Conservation (phyloP, 2,888 invertebrate genomes). For the Dascillus cervinus region DNA sequence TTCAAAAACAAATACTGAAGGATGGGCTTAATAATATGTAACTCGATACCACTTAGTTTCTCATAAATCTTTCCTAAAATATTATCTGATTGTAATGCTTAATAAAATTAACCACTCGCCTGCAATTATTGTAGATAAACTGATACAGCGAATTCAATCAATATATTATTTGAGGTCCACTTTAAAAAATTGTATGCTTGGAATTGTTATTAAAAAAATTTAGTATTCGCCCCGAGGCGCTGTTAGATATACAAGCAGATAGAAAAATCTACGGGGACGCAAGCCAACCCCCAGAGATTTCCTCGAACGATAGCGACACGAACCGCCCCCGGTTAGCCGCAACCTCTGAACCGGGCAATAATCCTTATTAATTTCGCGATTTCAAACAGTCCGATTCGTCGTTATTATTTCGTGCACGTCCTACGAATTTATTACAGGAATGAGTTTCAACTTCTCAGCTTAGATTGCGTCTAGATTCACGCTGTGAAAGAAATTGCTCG, state of each 20-base stretch:
- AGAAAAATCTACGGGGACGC: slow-evolving; percentile 5
- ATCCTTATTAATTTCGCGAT: slow-evolving; percentile 8
- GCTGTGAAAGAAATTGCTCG: slow-evolving; percentile 29
- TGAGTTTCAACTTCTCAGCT: slow-evolving; percentile 13
- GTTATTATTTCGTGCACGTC: slow-evolving; percentile 9
- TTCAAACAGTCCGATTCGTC: slow-evolving; percentile 3
- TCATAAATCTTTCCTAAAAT: slow-evolving; percentile 21
- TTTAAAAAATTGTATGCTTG: slow-evolving; percentile 6
- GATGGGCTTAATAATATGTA: slow-evolving; percentile 25
- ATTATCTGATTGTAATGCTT: slow-evolving; percentile 18
- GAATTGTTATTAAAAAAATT: slow-evolving; percentile 7
- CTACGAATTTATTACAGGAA: slow-evolving; percentile 16
- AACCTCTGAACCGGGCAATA: slow-evolving; percentile 14
- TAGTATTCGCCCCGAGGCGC: slow-evolving; percentile 3
- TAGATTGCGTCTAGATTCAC: slow-evolving; percentile 21
- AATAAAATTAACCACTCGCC: slow-evolving; percentile 15
- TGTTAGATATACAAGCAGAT: slow-evolving; percentile 2
- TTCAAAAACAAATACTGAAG: slow-evolving; percentile 22
- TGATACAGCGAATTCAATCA: slow-evolving; percentile 9
- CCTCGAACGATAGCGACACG: slow-evolving; percentile 15
- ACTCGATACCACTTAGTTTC: slow-evolving; percentile 25
- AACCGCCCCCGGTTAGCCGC: slow-evolving; percentile 13
- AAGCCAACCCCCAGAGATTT: slow-evolving; percentile 13
- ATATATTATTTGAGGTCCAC: slow-evolving; percentile 9
- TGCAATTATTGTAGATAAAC: slow-evolving; percentile 14